phyloP scores from a whole-genome alignment of 2,113 vertebrate genomes.

The Mus pahari region DNA sequence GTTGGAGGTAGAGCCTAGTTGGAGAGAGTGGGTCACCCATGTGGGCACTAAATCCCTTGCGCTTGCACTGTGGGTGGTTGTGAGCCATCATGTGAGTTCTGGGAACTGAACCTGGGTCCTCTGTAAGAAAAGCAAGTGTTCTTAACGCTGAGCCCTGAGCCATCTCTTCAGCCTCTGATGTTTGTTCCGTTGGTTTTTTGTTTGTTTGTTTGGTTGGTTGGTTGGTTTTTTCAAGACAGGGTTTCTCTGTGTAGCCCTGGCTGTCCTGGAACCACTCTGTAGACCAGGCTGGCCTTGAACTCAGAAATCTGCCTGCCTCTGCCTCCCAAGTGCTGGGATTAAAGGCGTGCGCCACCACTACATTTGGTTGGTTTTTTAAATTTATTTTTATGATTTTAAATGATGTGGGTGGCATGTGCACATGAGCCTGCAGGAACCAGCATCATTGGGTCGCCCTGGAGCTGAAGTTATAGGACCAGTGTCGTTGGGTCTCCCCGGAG shows the following conservation, averaged over 20 bases:
- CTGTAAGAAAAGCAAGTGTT: not conserved
- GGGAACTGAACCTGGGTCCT: not conserved
- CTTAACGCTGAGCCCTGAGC: not conserved
- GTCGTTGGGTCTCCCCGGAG: too few relatives aligned
- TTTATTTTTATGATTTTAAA: not conserved
- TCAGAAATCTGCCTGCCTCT: too few relatives aligned
- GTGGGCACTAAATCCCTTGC: not conserved
- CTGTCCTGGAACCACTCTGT: too few relatives aligned
- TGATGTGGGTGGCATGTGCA: not conserved
- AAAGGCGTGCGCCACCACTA: too few relatives aligned
- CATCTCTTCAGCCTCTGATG: not conserved
- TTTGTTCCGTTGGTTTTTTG: not conserved
- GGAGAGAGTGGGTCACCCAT: not conserved
- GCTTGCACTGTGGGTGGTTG: too few relatives aligned
- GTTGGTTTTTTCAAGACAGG: too few relatives aligned
- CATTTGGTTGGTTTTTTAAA: too few relatives aligned
- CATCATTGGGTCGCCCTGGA: too few relatives aligned
- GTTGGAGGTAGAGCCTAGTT: not conserved
- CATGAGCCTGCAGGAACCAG: not conserved
- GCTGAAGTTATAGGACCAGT: not conserved
- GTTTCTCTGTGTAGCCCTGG: too few relatives aligned
- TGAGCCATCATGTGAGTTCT: not conserved
- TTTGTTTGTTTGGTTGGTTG: too few relatives aligned
- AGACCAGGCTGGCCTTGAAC: too few relatives aligned
- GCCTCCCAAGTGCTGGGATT: too few relatives aligned